These are phyloP conservation scores for Lathronympha strigana DNA, from an alignment of 2,888 invertebrate genomes.

Conservation along the genomic window DNA sequence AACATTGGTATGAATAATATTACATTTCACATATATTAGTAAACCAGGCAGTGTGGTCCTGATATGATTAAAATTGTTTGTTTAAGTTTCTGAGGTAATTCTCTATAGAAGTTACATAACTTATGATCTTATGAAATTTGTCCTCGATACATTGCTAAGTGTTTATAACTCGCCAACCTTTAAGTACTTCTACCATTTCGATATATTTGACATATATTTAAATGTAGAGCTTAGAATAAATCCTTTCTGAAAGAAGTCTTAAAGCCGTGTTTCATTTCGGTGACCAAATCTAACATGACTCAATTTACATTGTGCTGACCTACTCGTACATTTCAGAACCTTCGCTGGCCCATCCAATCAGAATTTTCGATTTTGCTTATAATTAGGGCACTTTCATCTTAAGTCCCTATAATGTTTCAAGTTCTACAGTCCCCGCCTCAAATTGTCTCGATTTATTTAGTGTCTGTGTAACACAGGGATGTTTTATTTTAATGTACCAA, in stretches of 20 bases:
- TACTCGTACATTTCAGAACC: slow-evolving; percentile 39
- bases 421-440: slow-evolving; percentile 6
- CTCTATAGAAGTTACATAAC: no score
- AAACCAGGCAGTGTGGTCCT: no score
- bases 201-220: not conserved
- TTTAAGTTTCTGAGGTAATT: no score
- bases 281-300: slow-evolving; percentile 21
- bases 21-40: no score
- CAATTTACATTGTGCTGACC: slow-evolving; percentile 37
- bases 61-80: no score
- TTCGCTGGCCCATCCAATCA: slow-evolving; percentile 33
- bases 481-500: no score
- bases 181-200: not conserved
- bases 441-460: not conserved
- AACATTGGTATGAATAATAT: no score
- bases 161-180: no score
- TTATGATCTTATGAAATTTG: no score
- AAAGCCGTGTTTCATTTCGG: slow-evolving; percentile 20
- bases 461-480: not conserved
- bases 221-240: not conserved
- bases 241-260: slow-evolving; percentile 12
- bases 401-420: slow-evolving; percentile 32
- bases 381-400: slow-evolving; percentile 37
- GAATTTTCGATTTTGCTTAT: slow-evolving; percentile 38
- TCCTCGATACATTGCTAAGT: no score